Conservation (phyloP, 2,797 vertebrate genomes). For the Monodelphis domestica region DNA sequence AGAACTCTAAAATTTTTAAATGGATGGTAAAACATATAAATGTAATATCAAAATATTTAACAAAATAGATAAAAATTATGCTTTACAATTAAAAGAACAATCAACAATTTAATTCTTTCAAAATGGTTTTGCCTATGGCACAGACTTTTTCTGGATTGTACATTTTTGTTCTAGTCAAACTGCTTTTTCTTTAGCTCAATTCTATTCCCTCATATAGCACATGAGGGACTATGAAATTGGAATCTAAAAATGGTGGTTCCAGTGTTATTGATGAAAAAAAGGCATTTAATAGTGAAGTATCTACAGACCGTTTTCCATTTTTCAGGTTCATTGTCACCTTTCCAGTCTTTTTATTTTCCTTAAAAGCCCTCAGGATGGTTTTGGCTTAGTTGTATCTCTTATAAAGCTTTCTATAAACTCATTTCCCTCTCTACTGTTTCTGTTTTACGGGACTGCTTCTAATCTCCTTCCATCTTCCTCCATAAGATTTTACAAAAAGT, state of each 20-base stretch:
- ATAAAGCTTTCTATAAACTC: background rate
- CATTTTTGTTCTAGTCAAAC: background rate
- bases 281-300: background rate
- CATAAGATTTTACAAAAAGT: background rate
- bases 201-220: background rate
- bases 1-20: background rate
- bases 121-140: background rate
- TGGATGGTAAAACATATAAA: background rate
- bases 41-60: background rate
- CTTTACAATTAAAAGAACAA: background rate
- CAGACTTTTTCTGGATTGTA: background rate
- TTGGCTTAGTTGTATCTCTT: background rate
- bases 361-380: background rate
- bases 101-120: background rate
- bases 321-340: background rate
- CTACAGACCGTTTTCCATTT: background rate
- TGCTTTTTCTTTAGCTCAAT: background rate
- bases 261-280: background rate
- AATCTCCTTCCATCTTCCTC: background rate
- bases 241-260: background rate
- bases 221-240: background rate
- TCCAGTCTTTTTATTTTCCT: background rate
- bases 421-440: background rate
- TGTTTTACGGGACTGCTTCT: background rate
- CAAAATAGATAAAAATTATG: background rate